Evolutionary conservation across 2,888 invertebrate species (phyloP), one percentile per base, ranked within the genome.

Genomic region (Idaea aversata): DNA sequence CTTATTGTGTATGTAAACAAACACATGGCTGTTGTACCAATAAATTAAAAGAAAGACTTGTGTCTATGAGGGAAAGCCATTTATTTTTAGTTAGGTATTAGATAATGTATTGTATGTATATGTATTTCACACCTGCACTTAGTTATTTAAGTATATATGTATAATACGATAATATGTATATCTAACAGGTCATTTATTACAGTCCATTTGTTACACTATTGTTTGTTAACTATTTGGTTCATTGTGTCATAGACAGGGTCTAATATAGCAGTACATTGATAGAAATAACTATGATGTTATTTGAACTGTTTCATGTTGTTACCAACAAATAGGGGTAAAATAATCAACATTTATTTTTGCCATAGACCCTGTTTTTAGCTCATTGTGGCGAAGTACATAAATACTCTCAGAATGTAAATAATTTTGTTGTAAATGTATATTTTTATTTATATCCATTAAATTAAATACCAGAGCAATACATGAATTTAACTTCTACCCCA

Each of bases 171-270:
- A 10, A 36, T 47, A 47, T 47, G 36, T 36, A 10, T 47, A 47
- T 47, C 7, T 47, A 47, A 13, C 47, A 47, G 47, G 7, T 47
- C 13, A 13, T 47, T 47, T 10, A 47, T 47, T 47, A 47, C 47
- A 47, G 47, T 47, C 47, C 7, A 34, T 36, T 15, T 61, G 58
- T 57, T 70, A 64, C 61, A 60, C 7, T 59, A 61, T 61, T 34
- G 16, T 66, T 57, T 57, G 59, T 63, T 35, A 35, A 60, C 61
- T 71, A 59, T 73, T 74, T 65, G 63, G 47, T 47, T 47, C 47
- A 47, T 47, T 47, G 47, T 47, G 47, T 47, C 47, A 47, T 47
- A 47, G 47, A 47, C 47, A 47, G 47, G 47, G 47, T 47, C 47
- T 47, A 47, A 13, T 47, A 47, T 47, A 47, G 47, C 13, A 7